Evolutionary conservation across 2,888 invertebrate species (phyloP).

Genomic region (Agriotes lineatus): DNA sequence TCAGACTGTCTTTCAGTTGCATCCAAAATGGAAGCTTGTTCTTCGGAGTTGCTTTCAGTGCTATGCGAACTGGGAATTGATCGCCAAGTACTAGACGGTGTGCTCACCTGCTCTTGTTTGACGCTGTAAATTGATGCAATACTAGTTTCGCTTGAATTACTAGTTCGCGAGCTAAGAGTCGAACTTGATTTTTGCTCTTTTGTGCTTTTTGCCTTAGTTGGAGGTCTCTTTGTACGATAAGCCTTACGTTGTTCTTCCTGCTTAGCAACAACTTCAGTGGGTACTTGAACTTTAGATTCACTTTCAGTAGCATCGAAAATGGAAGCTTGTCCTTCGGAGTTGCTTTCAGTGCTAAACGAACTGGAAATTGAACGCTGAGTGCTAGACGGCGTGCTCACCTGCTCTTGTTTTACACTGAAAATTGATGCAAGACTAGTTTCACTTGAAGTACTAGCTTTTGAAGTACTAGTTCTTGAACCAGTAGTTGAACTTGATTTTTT

Average conservation of each 20-base stretch:
- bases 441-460: conserved; percentile 74
- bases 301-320: too few relatives aligned
- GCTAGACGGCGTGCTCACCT: conserved; percentile 62
- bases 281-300: too few relatives aligned
- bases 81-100: conserved; percentile 66
- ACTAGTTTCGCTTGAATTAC: too few relatives aligned
- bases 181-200: conserved; percentile 55
- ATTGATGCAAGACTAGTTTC: conserved; percentile 73
- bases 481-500: conserved; percentile 58
- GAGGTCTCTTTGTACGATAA: conserved; percentile 75
- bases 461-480: conserved; percentile 76
- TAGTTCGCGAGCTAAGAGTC: conserved; percentile 71
- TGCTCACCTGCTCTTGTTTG: conserved; percentile 51
- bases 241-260: conserved; percentile 89
- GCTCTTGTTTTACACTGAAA: conserved; percentile 46
- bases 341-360: too few relatives aligned
- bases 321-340: too few relatives aligned
- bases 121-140: too few relatives aligned
- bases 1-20: too few relatives aligned
- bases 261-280: conserved; percentile 87
- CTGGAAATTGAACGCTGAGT: too few relatives aligned
- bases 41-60: too few relatives aligned
- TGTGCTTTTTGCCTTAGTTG: conserved; percentile 75
- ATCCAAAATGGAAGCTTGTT: too few relatives aligned
- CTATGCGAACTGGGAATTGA: too few relatives aligned